A percentile compares a stretch with the other conserved stretches of the same genome.
Evolutionary conservation across 2,888 invertebrate species (phyloP).

Genomic region (Anorthoa munda): DNA sequence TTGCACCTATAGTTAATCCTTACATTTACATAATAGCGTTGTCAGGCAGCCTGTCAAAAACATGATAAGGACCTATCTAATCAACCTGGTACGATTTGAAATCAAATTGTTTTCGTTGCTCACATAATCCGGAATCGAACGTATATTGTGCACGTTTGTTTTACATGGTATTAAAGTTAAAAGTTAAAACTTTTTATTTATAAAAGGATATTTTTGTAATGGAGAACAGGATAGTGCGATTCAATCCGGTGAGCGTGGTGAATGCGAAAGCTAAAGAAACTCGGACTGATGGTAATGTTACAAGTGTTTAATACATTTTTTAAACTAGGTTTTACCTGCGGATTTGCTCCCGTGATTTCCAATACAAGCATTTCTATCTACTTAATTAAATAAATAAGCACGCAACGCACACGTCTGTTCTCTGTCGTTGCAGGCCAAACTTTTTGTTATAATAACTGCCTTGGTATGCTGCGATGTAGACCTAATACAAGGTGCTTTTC

Average conservation of each 20-base stretch:
- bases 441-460: no score
- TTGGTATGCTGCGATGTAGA: no score
- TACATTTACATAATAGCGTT: slow-evolving; percentile 65
- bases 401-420: no score
- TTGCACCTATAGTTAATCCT: slow-evolving; percentile 50
- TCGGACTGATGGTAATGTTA: slow-evolving; percentile 79
- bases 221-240: slow-evolving; percentile 77
- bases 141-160: slow-evolving; percentile 66
- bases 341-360: not conserved
- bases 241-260: slow-evolving; percentile 71
- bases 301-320: not conserved
- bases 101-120: slow-evolving; percentile 75
- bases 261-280: slow-evolving; percentile 71
- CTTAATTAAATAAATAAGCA: no score
- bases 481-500: not conserved
- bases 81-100: slow-evolving; percentile 75
- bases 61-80: slow-evolving; percentile 83
- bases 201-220: slow-evolving; percentile 62
- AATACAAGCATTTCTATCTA: no score
- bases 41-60: slow-evolving; percentile 67
- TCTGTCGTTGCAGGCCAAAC: no score
- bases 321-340: not conserved
- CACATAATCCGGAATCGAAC: slow-evolving; percentile 70
- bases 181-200: not conserved
- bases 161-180: slow-evolving; percentile 33